These are phyloP conservation scores for Archips xylosteana DNA, from an alignment of 2,888 invertebrate species.

Conservation along the genomic window DNA sequence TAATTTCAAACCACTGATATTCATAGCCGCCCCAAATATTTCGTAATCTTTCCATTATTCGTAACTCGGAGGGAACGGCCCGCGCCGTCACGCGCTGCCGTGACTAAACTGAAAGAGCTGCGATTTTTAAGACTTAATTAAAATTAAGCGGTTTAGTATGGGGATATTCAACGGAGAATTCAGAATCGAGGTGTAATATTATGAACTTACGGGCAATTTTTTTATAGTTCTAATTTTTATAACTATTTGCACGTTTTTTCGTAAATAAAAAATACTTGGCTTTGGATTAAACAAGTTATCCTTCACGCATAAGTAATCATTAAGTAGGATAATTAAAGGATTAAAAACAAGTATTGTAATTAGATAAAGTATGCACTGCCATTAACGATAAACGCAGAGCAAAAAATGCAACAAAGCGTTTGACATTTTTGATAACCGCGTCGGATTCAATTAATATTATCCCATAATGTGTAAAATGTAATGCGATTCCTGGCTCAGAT, in stretches of 20 bases:
- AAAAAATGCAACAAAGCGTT: constrained; percentile 3
- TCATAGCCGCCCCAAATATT: constrained; percentile 47
- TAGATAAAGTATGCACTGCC: constrained; percentile 6
- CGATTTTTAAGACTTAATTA: constrained; percentile 21
- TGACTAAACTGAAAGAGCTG: constrained; percentile 5
- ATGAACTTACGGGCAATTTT: not conserved
- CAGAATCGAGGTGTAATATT: not conserved
- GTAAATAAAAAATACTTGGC: not conserved
- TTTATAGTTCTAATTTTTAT: too few species aligned
- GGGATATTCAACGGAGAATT: not conserved
- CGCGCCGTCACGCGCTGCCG: constrained; percentile 9
- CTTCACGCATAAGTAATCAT: not conserved
- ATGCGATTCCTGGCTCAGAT: constrained; percentile 21
- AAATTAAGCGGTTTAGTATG: not conserved
- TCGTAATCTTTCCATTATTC: constrained; percentile 41
- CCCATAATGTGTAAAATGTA: constrained; percentile 49
- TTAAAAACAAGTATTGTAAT: constrained; percentile 2
- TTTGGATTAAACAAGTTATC: not conserved
- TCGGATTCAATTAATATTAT: constrained; percentile 70
- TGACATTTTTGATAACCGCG: constrained; percentile 52
- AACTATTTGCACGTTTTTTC: not conserved
- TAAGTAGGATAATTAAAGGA: not conserved
- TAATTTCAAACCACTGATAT: constrained; percentile 56
- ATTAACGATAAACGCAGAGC: constrained; percentile 13
- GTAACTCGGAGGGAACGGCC: constrained; percentile 13